Evolutionary conservation across 1,140 invertebrate species (phyloP).

Genomic region (Harpegnathos saltator): DNA sequence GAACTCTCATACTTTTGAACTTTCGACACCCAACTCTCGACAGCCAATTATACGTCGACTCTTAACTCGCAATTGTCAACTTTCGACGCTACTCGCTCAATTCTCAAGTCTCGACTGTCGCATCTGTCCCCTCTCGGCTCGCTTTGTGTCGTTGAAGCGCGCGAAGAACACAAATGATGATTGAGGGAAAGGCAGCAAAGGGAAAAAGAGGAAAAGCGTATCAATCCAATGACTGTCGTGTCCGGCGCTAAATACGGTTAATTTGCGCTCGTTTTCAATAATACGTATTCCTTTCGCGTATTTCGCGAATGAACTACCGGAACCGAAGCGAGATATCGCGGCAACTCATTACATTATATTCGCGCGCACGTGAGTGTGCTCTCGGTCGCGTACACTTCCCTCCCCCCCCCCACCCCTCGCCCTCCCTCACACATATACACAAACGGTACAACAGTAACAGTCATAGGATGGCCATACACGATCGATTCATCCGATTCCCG

Average conservation of each 20-base stretch:
- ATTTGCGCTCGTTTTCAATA: conserved; percentile 19
- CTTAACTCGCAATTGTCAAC: not conserved
- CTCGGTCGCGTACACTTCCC: no score
- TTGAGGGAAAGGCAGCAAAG: no score
- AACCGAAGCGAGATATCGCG: conserved; percentile 21
- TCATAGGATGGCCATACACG: conserved; percentile 1
- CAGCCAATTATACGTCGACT: not conserved
- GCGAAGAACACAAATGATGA: no score
- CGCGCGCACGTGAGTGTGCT: conserved; percentile 17
- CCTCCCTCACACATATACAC: no score
- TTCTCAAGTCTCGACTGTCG: not conserved
- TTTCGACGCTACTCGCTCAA: not conserved
- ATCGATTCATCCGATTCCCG: conserved; percentile 44
- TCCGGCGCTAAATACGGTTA: not conserved
- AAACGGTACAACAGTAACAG: conserved; percentile 43
- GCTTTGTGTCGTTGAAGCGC: no score
- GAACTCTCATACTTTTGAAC: not conserved
- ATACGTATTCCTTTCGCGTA: conserved; percentile 3
- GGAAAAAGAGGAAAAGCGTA: not conserved
- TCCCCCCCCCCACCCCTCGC: no score
- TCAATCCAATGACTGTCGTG: not conserved
- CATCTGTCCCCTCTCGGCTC: no score
- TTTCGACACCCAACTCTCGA: not conserved
- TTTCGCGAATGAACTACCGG: conserved; percentile 22
- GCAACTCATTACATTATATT: conserved; percentile 16